Conservation (phyloP, 2,797 vertebrate genomes). For the Sebastes cheni region DNA sequence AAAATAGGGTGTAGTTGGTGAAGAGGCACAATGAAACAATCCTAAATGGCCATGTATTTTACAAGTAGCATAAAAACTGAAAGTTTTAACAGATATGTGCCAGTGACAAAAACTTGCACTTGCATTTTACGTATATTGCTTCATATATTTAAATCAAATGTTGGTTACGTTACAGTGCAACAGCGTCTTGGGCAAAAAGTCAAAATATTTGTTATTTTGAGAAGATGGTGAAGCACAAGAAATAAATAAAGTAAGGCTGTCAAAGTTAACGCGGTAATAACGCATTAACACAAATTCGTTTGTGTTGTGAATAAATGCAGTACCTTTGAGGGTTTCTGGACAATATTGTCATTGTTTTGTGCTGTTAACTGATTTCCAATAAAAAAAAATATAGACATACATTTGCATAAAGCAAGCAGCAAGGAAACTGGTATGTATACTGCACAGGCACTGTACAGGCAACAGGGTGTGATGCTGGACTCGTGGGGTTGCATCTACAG, state of each 20-base stretch:
- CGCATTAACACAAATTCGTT: too few relatives aligned
- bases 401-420: too few relatives aligned
- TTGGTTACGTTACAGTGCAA: neutral
- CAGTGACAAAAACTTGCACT: neutral
- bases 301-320: too few relatives aligned
- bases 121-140: neutral
- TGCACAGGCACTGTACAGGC: neutral
- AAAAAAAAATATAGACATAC: too few relatives aligned
- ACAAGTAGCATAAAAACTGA: neutral
- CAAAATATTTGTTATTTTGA: neutral
- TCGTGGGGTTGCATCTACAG: constrained; percentile 6
- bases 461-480: neutral
- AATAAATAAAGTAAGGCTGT: neutral
- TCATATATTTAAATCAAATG: neutral
- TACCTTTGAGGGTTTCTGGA: too few relatives aligned
- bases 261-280: too few relatives aligned
- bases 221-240: neutral
- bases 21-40: neutral
- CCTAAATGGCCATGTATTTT: neutral
- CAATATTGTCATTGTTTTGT: too few relatives aligned
- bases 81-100: neutral
- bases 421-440: neutral
- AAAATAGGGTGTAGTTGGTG: neutral
- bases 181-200: neutral
- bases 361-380: too few relatives aligned